Evolutionary conservation across 2,113 vertebrate genomes (phyloP).

Genomic region (Mastomys coucha): DNA sequence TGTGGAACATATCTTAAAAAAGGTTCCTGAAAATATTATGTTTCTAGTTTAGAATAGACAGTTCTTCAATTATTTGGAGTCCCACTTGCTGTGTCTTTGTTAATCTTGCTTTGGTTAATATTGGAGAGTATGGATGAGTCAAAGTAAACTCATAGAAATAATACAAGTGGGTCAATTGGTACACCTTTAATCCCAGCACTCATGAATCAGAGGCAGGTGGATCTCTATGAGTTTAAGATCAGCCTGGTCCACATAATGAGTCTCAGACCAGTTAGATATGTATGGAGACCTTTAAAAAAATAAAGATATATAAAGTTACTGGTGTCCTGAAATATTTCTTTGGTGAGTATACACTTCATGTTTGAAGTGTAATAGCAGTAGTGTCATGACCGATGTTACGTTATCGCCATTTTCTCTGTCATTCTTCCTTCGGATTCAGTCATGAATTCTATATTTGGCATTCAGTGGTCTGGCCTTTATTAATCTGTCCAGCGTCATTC

Average conservation of each 20-base stretch:
- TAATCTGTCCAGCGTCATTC: neutral
- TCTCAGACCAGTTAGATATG: neutral
- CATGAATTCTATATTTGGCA: neutral
- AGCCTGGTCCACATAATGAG: neutral
- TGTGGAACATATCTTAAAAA: constrained; percentile 10
- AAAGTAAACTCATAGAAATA: constrained; percentile 31
- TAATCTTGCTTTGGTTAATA: neutral
- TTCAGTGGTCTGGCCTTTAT: neutral
- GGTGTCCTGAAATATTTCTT: neutral
- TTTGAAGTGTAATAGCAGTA: neutral
- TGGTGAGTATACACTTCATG: neutral
- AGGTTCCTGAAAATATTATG: neutral
- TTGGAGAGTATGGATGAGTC: neutral
- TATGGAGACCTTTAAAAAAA: neutral
- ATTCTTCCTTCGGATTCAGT: neutral
- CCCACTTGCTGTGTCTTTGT: neutral
- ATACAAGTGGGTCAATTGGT: neutral
- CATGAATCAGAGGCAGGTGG: neutral
- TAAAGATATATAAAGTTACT: neutral
- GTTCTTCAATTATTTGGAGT: neutral
- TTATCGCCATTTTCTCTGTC: neutral
- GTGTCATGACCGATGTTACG: neutral
- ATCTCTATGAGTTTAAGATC: neutral
- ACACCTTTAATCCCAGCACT: neutral
- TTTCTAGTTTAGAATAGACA: constrained; percentile 8